Evolutionary conservation across 2,797 vertebrate species (phyloP), one percentile per base, ranked within the genome.

Genomic region (Dallia pectoralis): DNA sequence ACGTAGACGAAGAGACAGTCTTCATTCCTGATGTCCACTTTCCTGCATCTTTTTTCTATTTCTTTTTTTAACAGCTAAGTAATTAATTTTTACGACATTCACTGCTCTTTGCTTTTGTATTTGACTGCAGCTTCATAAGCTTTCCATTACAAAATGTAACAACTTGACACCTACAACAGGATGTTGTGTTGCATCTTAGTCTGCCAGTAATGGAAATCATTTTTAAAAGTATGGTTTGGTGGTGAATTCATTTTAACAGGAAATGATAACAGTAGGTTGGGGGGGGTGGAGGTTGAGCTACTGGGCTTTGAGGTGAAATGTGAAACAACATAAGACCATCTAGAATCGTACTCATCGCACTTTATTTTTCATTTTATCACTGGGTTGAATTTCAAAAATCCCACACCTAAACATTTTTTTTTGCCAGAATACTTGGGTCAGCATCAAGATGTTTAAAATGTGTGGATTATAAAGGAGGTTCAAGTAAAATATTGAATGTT

Each of bases 11-110:
- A 65, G 15, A 30, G 22, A 14, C 61, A 63, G 15, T 1, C 5
- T 29, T 32, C 4, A 14, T 12, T 64, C 12, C 36, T 40, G 40
- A 44, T 44, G 1, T 33, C 5, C n/a, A 0, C 47, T 62, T 48
- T 9, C 2, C 48, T 67, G 75, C 73, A 73, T 66, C 63, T 32
- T 30, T 73, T 33, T 16, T 25, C 40, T 44, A 61, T 49, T 64
- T 15, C 7, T 30, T 18, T 16, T 18, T 16, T 1, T 18, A 33
- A 15, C 30, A 19, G 18, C 32, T 30, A 65, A 30, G 14, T 18
- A 65, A 36, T 19, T 9, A 44, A 44, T 7, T 44, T 12, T 44
- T 44, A 44, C 1, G 40, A 11, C 32, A 11, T 33, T 40, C 12
- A n/a, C 33, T 29, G 19, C n/a, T 56, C 51, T 18, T 53, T 19